Evolutionary conservation across 2,797 vertebrate genomes (phyloP).

Genomic region (Masticophis lateralis): DNA sequence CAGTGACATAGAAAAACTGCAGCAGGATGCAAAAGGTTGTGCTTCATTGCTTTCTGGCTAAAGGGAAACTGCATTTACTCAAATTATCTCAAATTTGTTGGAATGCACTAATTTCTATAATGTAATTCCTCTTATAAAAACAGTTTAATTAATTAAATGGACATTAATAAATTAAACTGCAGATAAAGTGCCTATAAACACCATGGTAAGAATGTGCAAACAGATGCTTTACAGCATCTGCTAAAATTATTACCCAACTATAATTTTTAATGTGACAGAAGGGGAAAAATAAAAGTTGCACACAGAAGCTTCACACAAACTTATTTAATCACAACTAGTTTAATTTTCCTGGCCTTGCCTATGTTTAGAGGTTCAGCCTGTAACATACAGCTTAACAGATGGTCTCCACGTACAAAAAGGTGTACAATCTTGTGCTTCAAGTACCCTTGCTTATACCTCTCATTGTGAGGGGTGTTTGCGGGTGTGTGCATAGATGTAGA

Average conservation of each 20-base stretch:
- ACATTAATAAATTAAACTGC: not conserved
- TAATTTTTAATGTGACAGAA: not conserved
- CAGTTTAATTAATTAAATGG: slow-evolving; percentile 1
- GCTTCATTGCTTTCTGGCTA: slow-evolving; percentile 27
- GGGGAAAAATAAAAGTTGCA: not conserved
- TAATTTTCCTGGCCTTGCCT: not conserved
- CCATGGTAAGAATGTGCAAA: not conserved
- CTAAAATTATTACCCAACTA: not conserved
- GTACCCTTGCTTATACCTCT: not conserved
- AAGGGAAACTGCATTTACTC: not conserved
- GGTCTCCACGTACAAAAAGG: not conserved
- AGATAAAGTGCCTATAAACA: not conserved
- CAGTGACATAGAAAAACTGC: slow-evolving; percentile 16
- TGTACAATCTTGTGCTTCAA: not conserved
- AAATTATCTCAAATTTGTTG: slow-evolving; percentile 34
- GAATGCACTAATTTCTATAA: slow-evolving; percentile 15
- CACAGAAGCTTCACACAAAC: not conserved
- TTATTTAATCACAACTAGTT: not conserved
- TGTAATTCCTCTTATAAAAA: not conserved
- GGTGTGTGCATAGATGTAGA: not conserved
- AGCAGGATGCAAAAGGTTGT: not conserved
- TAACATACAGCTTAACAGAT: not conserved
- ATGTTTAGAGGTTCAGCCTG: not conserved
- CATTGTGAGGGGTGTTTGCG: not conserved
- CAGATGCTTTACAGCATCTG: not conserved